These are phyloP conservation scores for Dermatemys mawii DNA, from an alignment of 2,113 vertebrate genomes.

Conservation along the genomic window DNA sequence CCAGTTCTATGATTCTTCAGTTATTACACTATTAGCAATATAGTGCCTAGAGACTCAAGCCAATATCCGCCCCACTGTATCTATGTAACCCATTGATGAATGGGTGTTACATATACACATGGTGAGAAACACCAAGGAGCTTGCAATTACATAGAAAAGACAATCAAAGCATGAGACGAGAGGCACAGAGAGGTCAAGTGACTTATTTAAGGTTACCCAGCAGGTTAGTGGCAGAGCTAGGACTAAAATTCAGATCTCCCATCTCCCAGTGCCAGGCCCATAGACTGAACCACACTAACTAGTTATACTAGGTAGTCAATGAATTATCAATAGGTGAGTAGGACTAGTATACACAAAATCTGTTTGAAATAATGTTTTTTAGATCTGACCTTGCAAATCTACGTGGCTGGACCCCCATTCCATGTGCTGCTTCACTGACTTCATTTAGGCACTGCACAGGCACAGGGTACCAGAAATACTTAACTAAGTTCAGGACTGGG, in stretches of 20 bases:
- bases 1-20: neutral
- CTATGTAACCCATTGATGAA: neutral
- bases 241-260: neutral
- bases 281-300: neutral
- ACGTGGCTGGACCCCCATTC: neutral
- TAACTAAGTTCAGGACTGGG: neutral
- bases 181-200: neutral
- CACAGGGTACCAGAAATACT: neutral
- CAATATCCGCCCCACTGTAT: neutral
- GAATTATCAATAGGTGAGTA: fast-evolving
- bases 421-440: neutral
- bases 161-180: neutral
- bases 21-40: neutral
- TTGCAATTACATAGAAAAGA: neutral
- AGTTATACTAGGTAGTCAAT: neutral
- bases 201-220: neutral
- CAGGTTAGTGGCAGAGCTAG: neutral
- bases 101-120: neutral
- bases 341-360: neutral
- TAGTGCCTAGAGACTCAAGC: neutral
- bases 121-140: neutral
- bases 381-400: neutral
- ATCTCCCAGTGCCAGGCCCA: neutral
- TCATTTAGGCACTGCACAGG: neutral
- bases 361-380: neutral